Conservation (phyloP, 1,140 invertebrate genomes). For the Calephelis nemesis region DNA sequence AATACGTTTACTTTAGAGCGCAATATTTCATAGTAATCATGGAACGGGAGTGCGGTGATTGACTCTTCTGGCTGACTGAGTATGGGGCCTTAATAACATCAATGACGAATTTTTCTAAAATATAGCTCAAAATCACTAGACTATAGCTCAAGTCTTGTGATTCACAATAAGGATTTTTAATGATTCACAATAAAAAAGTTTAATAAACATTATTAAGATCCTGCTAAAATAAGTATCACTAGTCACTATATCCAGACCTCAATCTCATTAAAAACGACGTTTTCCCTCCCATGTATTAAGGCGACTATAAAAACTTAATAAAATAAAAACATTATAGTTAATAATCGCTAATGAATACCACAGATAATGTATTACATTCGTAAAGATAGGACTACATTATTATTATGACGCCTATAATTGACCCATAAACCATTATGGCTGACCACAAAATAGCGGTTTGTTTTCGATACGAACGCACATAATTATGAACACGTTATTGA, state of each 20-base stretch:
- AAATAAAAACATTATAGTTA: conserved; percentile 11
- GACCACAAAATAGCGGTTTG: conserved; percentile 71
- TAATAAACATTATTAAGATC: no score
- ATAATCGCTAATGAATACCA: conserved; percentile 57
- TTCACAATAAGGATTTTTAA: no score
- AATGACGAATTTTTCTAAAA: no score
- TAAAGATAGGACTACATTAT: conserved; percentile 47
- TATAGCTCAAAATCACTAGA: no score
- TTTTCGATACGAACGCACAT: conserved; percentile 69
- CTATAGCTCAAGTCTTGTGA: no score
- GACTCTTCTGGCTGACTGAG: no score
- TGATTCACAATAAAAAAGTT: no score
- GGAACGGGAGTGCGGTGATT: no score
- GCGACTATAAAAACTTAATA: conserved; percentile 1
- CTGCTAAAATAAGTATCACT: conserved; percentile 22
- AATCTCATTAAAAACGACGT: background rate
- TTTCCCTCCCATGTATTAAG: background rate
- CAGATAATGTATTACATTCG: conserved; percentile 47
- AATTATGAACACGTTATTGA: conserved; percentile 62
- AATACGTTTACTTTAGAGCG: no score
- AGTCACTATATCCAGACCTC: conserved; percentile 9
- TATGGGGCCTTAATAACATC: no score
- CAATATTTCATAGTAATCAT: no score
- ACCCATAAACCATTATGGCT: conserved; percentile 64
- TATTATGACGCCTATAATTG: conserved; percentile 75